Conservation (phyloP, 2,888 invertebrate species). For the Chesias legatella region DNA sequence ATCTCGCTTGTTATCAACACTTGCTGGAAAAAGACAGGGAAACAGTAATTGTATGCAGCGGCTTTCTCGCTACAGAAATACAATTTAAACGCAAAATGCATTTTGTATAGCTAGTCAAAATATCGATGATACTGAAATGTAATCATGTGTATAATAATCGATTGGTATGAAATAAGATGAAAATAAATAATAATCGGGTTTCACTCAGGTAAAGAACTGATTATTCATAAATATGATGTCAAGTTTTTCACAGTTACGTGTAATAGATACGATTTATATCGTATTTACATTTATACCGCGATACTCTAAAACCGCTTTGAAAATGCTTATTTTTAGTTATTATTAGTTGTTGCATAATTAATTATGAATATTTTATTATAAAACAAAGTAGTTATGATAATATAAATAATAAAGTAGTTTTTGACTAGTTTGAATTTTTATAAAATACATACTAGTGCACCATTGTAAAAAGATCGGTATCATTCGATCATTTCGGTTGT, state of each 20-base stretch:
- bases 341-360: too few species aligned
- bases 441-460: conserved; percentile 9
- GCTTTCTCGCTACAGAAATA: conserved; percentile 21
- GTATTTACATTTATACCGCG: too few species aligned
- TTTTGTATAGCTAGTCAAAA: conserved; percentile 9
- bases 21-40: conserved; percentile 37
- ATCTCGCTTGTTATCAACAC: conserved; percentile 37
- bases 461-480: conserved; percentile 26
- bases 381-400: neutral
- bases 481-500: conserved; percentile 65
- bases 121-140: conserved; percentile 1
- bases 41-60: conserved; percentile 42
- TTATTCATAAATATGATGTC: too few species aligned
- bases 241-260: too few species aligned
- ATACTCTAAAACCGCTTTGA: too few species aligned
- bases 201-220: too few species aligned
- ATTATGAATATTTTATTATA: too few species aligned
- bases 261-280: too few species aligned
- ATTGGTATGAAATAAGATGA: too few species aligned
- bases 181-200: too few species aligned
- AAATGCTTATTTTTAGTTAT: too few species aligned
- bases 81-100: conserved; percentile 19
- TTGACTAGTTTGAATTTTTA: conserved; percentile 9
- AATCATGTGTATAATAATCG: neutral
- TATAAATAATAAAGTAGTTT: conserved; percentile 9